Percentiles rank a stretch among this genome's conserved stretches.
phyloP scores from a whole-genome alignment of 2,888 invertebrate species.

The Drosophila mimetica region DNA sequence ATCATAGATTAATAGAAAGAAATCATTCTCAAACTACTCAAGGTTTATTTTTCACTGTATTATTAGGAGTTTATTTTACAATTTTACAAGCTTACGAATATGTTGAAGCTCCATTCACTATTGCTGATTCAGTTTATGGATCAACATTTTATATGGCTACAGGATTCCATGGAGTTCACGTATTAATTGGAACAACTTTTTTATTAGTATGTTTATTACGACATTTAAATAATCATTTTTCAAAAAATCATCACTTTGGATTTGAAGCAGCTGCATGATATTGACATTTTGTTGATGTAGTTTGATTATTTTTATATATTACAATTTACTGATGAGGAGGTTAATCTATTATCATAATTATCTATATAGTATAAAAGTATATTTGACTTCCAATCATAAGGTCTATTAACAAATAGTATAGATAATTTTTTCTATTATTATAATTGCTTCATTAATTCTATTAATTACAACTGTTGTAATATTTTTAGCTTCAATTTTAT shows the following conservation, averaged over 20 bases:
- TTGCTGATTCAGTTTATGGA: conserved; percentile 88
- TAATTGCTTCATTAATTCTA: conserved; percentile 81
- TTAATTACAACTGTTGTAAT: conserved; percentile 85
- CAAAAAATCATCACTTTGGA: conserved; percentile 86
- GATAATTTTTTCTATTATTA: conserved; percentile 86
- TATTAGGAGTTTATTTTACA: too few species aligned
- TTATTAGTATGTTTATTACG: too few species aligned
- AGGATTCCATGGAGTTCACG: conserved; percentile 85
- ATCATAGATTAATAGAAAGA: too few species aligned
- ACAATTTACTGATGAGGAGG: neutral
- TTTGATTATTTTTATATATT: too few species aligned
- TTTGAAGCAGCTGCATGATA: conserved; percentile 89
- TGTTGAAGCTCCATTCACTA: conserved; percentile 87
- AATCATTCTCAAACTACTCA: too few species aligned
- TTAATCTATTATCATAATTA: neutral
- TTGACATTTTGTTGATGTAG: conserved; percentile 89
- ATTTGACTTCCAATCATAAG: conserved; percentile 90
- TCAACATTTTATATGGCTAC: conserved; percentile 89
- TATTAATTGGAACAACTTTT: too few species aligned
- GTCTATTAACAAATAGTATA: conserved; percentile 86
- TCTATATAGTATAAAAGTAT: conserved; percentile 88
- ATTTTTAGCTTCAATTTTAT: conserved; percentile 85
- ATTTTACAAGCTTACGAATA: conserved; percentile 85
- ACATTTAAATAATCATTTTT: conserved; percentile 85
- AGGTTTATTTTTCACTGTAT: too few species aligned